Conservation (phyloP, 1,140 invertebrate genomes). For the Megalonaias nervosa region DNA sequence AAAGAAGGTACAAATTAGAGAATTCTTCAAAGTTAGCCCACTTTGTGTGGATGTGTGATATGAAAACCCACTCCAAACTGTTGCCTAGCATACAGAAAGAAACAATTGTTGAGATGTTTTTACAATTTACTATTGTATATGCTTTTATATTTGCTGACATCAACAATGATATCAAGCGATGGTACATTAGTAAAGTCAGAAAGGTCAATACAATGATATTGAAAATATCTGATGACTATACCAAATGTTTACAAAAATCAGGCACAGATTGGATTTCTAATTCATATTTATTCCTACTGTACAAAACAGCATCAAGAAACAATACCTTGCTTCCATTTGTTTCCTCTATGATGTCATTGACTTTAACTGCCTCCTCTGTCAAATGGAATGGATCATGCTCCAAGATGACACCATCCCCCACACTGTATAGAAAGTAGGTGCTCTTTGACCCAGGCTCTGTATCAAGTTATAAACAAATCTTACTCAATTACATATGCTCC, state of each 20-base stretch:
- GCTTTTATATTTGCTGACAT: too few species aligned
- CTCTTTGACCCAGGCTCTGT: background rate
- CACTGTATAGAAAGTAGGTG: slow-evolving; percentile 57
- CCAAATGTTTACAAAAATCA: background rate
- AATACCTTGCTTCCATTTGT: slow-evolving; percentile 47
- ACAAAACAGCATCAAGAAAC: background rate
- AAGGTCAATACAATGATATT: background rate
- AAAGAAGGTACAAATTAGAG: too few species aligned
- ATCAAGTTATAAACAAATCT: slow-evolving; percentile 1
- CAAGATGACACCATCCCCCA: slow-evolving; percentile 64
- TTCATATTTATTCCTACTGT: slow-evolving; percentile 16
- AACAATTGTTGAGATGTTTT: too few species aligned
- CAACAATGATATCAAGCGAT: too few species aligned
- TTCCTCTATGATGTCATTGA: slow-evolving; percentile 49
- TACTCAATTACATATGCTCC: slow-evolving; percentile 1
- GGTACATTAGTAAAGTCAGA: background rate
- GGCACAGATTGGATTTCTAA: background rate
- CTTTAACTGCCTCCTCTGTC: slow-evolving; percentile 47
- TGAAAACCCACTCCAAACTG: too few species aligned
- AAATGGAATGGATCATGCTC: slow-evolving; percentile 51
- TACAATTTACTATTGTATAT: too few species aligned
- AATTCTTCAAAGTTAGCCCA: too few species aligned
- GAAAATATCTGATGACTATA: background rate
- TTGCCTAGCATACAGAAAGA: too few species aligned
- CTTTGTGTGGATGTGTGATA: too few species aligned